Evolutionary conservation across 2,113 vertebrate species (phyloP).

Genomic region (Ploceus nigricollis): DNA sequence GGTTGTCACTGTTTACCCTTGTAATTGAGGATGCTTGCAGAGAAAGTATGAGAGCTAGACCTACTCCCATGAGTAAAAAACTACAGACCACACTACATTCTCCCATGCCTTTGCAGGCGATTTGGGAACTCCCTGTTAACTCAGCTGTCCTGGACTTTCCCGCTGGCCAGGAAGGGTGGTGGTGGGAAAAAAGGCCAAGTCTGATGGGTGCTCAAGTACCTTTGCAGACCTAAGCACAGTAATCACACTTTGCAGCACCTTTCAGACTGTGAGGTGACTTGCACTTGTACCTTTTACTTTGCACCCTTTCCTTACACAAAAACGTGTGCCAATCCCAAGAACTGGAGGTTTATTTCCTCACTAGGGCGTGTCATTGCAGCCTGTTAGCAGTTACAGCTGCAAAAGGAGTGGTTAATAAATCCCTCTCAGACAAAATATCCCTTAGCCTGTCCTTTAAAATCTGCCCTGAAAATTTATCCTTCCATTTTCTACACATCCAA

Average conservation of each 20-base stretch:
- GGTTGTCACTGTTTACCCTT: neutral
- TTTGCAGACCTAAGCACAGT: accelerated
- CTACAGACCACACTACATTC: neutral
- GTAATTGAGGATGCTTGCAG: neutral
- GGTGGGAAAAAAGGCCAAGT: neutral
- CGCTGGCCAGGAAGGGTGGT: neutral
- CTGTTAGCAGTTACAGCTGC: neutral
- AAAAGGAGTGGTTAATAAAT: neutral
- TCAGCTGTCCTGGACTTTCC: neutral
- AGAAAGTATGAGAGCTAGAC: neutral
- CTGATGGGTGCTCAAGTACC: neutral
- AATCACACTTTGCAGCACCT: neutral
- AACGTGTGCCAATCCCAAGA: neutral
- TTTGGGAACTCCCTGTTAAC: neutral
- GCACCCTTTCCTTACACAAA: neutral
- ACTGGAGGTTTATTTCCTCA: neutral
- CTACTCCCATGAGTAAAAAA: neutral
- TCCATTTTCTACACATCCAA: neutral
- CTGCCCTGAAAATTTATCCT: neutral
- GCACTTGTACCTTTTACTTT: neutral
- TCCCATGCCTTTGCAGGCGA: neutral
- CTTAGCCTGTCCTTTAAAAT: neutral
- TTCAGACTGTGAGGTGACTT: neutral
- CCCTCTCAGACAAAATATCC: neutral
- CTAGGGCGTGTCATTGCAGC: neutral